Base-by-base conservation (phyloP, 1,140 invertebrate genomes). In the Apolygus lucorum region DNA sequence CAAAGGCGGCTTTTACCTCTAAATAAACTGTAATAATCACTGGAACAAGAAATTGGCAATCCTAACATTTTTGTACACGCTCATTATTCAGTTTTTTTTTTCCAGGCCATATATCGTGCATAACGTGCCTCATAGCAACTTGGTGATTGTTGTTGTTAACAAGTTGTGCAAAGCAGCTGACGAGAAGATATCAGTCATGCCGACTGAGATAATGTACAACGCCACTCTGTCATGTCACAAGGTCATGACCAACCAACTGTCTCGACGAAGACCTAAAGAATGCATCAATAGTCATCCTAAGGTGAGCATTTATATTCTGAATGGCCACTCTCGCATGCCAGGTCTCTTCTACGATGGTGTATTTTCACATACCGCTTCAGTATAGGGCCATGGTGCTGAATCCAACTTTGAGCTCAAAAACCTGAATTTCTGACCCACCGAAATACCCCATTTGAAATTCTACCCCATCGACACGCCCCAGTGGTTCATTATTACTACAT, bases 81-180 rank as follows among this genome's bases (percentile, higher is more conserved):
- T 26, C 21, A 2, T 8, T 29, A 70, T 14, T 24, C 26, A 29
- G 13, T 62, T 49, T 24, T 4, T 67, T 4, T 2, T 64, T 78
- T 80, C 62, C 76, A 87, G 90, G 73, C 87, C 88, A 21, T 96
- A 91, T 80, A 88, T 92, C 68, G 89, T 91, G 1, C 88, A 94
- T 73, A 84, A 87, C 34, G 89, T 95, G 34, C 86, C 87, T 34
- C 84, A 85, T 54, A 95, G 90, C 54, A 95, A 95, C 77, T 84
- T 95, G 81, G 81, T 96, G 2, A 79, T 95, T 68, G 79, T 95
- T 0, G 90, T 93, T 1, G 86, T 93, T 1, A 88, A 93, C 75
- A 86, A 82, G 14, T 75, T 84, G 8, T 91, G 89, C 74, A 76
- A 76, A 54, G 4, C 63, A 11, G 80, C 80, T 72, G 76, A 74